Conservation (phyloP, 2,113 vertebrate genomes). For the Parus major region DNA sequence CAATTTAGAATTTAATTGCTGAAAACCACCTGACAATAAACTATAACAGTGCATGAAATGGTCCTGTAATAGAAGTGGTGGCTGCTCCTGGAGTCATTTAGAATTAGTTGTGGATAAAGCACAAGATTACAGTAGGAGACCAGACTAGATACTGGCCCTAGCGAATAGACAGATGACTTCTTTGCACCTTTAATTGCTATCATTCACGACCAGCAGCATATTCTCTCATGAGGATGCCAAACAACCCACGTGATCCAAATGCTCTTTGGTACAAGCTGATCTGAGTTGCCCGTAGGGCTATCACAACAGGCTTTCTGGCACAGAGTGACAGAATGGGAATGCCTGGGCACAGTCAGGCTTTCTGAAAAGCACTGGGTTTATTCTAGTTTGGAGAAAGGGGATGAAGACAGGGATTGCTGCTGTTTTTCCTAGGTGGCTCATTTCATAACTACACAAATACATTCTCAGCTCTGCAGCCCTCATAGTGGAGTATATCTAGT, state of each 20-base stretch:
- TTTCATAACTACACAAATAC: not conserved
- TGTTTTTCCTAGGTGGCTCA: not conserved
- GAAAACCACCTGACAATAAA: constrained; percentile 54
- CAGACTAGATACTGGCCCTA: constrained; percentile 23
- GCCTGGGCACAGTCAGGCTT: constrained; percentile 3
- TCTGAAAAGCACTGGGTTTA: constrained; percentile 2
- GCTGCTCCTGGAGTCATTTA: constrained; percentile 49
- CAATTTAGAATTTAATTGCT: constrained; percentile 68
- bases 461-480: not conserved
- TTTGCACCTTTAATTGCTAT: constrained; percentile 68
- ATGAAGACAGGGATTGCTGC: not conserved
- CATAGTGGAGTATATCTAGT: not conserved
- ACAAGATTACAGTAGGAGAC: constrained; percentile 46
- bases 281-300: constrained; percentile 35
- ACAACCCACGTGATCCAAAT: constrained; percentile 17
- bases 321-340: constrained; percentile 17
- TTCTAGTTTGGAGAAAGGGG: not conserved
- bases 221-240: constrained; percentile 66
- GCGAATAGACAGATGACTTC: constrained; percentile 58
- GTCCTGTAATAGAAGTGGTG: constrained; percentile 54
- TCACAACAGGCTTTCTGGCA: constrained; percentile 61
- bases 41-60: constrained; percentile 61
- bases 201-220: constrained; percentile 53
- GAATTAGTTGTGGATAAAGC: constrained; percentile 57
- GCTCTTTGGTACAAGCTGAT: constrained; percentile 53